Base-by-base conservation (phyloP, 35 echinoderm and acorn worm genomes). In the Heliocidaris erythrogramma region DNA sequence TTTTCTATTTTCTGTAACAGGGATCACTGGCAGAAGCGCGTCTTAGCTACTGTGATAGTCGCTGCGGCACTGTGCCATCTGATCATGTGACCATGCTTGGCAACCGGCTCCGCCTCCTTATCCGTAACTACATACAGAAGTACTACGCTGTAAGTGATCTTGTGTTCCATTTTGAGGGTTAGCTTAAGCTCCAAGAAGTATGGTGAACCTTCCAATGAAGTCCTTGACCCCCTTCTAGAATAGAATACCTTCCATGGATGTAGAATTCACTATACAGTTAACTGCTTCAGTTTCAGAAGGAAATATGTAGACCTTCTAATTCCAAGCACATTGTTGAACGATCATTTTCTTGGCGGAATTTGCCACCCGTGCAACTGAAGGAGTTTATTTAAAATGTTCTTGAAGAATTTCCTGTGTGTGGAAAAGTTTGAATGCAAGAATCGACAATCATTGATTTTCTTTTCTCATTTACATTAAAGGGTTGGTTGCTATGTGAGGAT, bases 401-500 rank as follows among this genome's bases (percentile, higher is more conserved):
- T 9, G 52, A 56, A 56, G 2, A 13, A 56, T 56, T 56, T 56
- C 10, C 10, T 13, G 52, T 56, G 52, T 56, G 52, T 56, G 9
- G 10, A 56, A 14, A 56, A 56, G 52, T 56, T 56, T 56, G 14
- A 56, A 14, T 9, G 52, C 52, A 56, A 56, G 52, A 56, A 56
- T 56, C 13, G 8, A 13, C 13, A 13, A 11, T 0, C 10, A 11
- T 14, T 56, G 11, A 56, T 56, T 56, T 56, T 56, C 52, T 13
- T 56, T 14, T 56, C 10, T 56, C 52, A 12, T 92, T 27, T 87
- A 31, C 93, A 59, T 48, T 85, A 30, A 59, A 98, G 98, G 96
- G 98, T 21, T 99, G 98, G 97, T 86, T 99, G 78, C 94, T 97
- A 32, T 99, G 98, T 97, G 98, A 99, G 91, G 98, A 99, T 88